Conservation (phyloP, 2,113 vertebrate genomes). For the Stigmatopora nigra region DNA sequence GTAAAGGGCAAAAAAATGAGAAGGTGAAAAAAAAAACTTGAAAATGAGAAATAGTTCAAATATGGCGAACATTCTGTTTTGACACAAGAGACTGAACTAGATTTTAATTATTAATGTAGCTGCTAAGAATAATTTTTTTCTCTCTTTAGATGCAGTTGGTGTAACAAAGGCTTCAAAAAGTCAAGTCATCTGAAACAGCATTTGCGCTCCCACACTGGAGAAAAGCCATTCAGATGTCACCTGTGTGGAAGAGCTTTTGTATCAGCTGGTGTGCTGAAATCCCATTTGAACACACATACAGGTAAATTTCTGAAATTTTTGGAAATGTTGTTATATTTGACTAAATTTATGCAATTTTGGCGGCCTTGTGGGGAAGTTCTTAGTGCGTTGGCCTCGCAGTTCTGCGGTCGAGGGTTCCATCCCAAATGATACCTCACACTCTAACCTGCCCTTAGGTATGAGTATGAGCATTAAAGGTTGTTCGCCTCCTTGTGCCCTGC, state of each 20-base stretch:
- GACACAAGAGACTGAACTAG: too few relatives aligned
- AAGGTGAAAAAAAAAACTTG: not conserved
- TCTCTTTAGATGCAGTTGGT: slow-evolving; percentile 81
- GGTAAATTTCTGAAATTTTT: slow-evolving; percentile 61
- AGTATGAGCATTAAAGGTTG: too few relatives aligned
- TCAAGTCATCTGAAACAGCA: slow-evolving; percentile 98
- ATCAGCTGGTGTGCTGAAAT: slow-evolving; percentile 92
- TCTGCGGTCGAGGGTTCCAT: too few relatives aligned
- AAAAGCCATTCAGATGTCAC: slow-evolving; percentile 90
- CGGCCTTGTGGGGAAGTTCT: not conserved
- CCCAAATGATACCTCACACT: too few relatives aligned
- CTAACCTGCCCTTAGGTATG: too few relatives aligned
- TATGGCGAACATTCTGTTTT: not conserved
- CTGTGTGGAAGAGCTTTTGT: slow-evolving; percentile 90
- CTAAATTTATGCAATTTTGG: not conserved
- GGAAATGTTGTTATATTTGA: not conserved
- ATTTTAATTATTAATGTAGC: not conserved
- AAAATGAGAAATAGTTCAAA: too few relatives aligned
- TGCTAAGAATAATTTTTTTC: not conserved
- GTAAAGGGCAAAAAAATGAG: too few relatives aligned
- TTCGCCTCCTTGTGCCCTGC: too few relatives aligned
- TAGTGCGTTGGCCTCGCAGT: too few relatives aligned
- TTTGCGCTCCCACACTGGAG: slow-evolving; percentile 91
- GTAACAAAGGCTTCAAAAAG: slow-evolving; percentile 94
- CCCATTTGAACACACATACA: slow-evolving; percentile 95